phyloP scores from a whole-genome alignment of 1,140 invertebrate genomes.

The Grapholita molesta region DNA sequence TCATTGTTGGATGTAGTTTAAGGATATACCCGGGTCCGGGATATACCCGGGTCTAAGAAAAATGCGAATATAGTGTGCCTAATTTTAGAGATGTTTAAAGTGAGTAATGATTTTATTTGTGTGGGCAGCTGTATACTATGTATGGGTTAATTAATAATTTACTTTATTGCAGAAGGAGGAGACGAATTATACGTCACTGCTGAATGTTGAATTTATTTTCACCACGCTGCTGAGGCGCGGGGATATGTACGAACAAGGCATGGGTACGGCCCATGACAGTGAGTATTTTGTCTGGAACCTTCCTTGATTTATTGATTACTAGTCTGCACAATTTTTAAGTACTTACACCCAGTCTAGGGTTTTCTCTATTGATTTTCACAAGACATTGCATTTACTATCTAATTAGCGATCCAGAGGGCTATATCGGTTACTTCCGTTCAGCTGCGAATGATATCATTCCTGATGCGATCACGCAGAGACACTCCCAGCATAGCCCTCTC shows the following conservation, averaged over 20 bases:
- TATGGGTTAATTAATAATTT: conserved; percentile 20
- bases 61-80: background rate
- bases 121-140: background rate
- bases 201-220: conserved; percentile 84
- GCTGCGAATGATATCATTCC: too few relatives aligned
- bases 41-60: background rate
- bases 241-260: conserved; percentile 79
- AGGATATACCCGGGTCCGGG: background rate
- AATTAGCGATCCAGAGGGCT: too few relatives aligned
- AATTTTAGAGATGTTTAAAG: background rate
- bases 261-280: conserved; percentile 76
- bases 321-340: too few relatives aligned
- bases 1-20: too few relatives aligned
- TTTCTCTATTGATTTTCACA: background rate
- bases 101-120: background rate
- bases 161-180: conserved; percentile 72
- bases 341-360: background rate
- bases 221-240: conserved; percentile 81
- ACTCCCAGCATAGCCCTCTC: too few relatives aligned
- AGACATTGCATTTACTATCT: background rate
- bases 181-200: conserved; percentile 75
- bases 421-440: too few relatives aligned
- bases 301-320: conserved; percentile 19
- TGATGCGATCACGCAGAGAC: too few relatives aligned
- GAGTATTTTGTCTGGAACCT: conserved; percentile 30